Conservation (phyloP, 2,113 vertebrate genomes). For the Fulmarus glacialis region DNA sequence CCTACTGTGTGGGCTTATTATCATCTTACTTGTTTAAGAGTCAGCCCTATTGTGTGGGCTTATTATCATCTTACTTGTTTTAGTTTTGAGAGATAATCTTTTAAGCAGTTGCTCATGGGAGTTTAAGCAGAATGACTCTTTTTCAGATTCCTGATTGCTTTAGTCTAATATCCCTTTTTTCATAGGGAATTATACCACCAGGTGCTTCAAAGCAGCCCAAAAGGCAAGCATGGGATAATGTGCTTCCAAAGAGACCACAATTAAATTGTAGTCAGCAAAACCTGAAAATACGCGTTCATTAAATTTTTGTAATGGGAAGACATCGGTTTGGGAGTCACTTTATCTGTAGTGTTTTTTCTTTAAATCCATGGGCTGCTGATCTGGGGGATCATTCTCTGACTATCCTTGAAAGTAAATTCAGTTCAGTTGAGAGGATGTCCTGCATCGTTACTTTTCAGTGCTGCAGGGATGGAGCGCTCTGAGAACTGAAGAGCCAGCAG, state of each 20-base stretch:
- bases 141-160: neutral
- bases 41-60: neutral
- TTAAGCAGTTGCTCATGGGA: neutral
- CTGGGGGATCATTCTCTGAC: neutral
- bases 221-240: neutral
- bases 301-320: neutral
- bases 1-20: neutral
- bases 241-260: neutral
- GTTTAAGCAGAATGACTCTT: neutral
- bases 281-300: neutral
- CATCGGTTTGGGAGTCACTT: rapidly evolving
- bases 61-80: neutral
- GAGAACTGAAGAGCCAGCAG: neutral
- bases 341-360: neutral
- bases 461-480: neutral
- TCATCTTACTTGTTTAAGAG: neutral
- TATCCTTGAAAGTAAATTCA: neutral
- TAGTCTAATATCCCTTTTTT: neutral
- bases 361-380: neutral
- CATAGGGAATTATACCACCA: neutral
- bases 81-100: neutral
- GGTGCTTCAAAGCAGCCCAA: neutral
- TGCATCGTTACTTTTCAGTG: neutral
- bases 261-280: neutral
- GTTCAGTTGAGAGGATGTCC: neutral